Base-by-base conservation (phyloP, 2,113 vertebrate species). In the Galeopterus variegatus region DNA sequence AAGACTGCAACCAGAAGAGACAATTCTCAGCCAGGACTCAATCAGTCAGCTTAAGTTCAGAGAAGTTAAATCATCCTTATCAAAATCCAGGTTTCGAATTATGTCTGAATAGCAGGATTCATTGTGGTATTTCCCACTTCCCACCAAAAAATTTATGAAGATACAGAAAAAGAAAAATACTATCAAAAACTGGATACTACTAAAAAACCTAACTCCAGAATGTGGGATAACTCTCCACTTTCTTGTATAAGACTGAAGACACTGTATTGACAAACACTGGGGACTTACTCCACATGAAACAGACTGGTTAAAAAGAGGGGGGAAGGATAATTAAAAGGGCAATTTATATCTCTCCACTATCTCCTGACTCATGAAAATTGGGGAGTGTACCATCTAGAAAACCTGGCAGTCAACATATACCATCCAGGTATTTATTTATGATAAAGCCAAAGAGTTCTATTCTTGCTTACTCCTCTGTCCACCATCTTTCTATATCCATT, bases 11-110 rank as follows among this genome's bases (percentile, higher is more conserved):
- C 45, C 82, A 85, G 21, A 76, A 23, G 54, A 91, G 24, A 90
- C 15, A 58, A 69, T 21, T 50, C 23, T 91, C 60, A 86, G 76
- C 96, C 45, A 52, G 19, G 45, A 90, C 52, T 83, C 67, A 96
- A 65, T 6, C 12, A 92, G 73, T 41, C 56, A 80, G 50, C 45
- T 94, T 88, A 70, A 94, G 9, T 72, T 96, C 81, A 90, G 15
- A 69, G 36, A 93, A 60, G 48, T 72, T 92, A 90, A 79, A 84
- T 70, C n/a, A 80, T 54, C 10, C 18, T 89, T 92, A 75, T 41
- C 79, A 93, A 95, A 94, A 58, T 95, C 45, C 3, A 58, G 67
- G 45, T 60, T 95, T 91, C 76, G 93, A 97, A 93, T 92, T 93
- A 95, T 8, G 23, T 69, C 72, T 15, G 21, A 56, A 85, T 9